phyloP scores from a whole-genome alignment of 2,888 invertebrate genomes.

The Lasioglossum figueresi region DNA sequence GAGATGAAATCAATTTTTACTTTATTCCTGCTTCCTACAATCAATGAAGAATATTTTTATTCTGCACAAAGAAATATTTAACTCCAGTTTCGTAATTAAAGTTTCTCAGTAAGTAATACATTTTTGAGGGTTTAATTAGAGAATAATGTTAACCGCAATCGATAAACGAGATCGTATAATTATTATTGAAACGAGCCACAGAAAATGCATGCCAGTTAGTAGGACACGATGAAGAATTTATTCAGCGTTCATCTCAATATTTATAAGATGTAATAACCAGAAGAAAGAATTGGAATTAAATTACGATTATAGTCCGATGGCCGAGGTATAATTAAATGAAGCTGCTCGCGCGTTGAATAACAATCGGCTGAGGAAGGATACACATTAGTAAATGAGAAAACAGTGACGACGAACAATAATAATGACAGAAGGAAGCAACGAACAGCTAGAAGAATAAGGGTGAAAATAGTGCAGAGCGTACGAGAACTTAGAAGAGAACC shows the following conservation, averaged over 20 bases:
- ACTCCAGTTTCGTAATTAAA: no score
- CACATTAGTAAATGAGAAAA: background rate
- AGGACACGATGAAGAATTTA: background rate
- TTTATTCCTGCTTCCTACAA: no score
- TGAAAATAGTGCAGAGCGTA: background rate
- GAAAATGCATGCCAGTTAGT: background rate
- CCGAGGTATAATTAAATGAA: constrained; percentile 3
- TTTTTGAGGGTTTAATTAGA: background rate
- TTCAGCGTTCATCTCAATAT: background rate
- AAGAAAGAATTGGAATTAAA: background rate
- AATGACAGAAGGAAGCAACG: background rate
- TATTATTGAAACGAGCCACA: background rate
- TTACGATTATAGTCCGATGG: background rate
- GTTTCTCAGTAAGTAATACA: background rate
- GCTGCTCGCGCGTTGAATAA: background rate
- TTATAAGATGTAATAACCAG: constrained; percentile 1
- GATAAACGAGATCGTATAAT: background rate
- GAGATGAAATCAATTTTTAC: no score
- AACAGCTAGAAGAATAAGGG: background rate
- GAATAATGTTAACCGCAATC: background rate
- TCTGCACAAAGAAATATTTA: no score
- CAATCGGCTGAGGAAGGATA: background rate
- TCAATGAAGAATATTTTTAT: no score
- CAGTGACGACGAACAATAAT: background rate
- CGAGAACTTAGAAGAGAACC: no score